Evolutionary conservation across 1,140 invertebrate genomes (phyloP).

Genomic region (Drosophila arizonae): DNA sequence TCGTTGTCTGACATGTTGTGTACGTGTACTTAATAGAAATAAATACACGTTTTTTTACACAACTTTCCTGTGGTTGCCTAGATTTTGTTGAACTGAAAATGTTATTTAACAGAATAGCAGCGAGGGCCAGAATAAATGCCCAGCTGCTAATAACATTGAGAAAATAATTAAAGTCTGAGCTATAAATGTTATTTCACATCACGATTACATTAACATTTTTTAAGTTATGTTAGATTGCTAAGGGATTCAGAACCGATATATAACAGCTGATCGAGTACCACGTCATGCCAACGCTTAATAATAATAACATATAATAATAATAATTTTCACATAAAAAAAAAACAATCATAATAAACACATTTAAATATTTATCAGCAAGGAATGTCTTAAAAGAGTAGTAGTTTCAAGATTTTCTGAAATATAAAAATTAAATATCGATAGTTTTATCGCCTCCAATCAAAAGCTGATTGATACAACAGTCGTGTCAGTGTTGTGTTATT

Average conservation of each 20-base stretch:
- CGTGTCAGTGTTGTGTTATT: slow-evolving; percentile 15
- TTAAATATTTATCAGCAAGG: background rate
- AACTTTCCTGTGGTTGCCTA: slow-evolving; percentile 43
- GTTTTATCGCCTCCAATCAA: no score
- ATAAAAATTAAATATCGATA: background rate
- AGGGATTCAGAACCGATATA: slow-evolving; percentile 3
- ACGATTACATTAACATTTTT: background rate
- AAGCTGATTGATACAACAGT: slow-evolving; percentile 5
- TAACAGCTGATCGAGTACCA: background rate
- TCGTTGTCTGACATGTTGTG: slow-evolving; percentile 40
- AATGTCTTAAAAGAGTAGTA: background rate
- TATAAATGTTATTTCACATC: slow-evolving; percentile 11
- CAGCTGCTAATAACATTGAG: slow-evolving; percentile 4
- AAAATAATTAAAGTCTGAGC: slow-evolving; percentile 1
- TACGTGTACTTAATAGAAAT: slow-evolving; percentile 36
- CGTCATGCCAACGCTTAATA: background rate
- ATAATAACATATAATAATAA: background rate
- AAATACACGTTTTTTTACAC: slow-evolving; percentile 47
- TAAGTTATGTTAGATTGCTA: background rate
- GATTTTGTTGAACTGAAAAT: slow-evolving; percentile 37
- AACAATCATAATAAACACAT: background rate
- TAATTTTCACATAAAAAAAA: background rate
- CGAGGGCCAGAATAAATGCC: background rate
- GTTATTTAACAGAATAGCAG: slow-evolving; percentile 26
- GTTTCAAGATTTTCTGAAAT: background rate